phyloP scores from a whole-genome alignment of 2,113 vertebrate species.

The Ceyx cyanopectus region DNA sequence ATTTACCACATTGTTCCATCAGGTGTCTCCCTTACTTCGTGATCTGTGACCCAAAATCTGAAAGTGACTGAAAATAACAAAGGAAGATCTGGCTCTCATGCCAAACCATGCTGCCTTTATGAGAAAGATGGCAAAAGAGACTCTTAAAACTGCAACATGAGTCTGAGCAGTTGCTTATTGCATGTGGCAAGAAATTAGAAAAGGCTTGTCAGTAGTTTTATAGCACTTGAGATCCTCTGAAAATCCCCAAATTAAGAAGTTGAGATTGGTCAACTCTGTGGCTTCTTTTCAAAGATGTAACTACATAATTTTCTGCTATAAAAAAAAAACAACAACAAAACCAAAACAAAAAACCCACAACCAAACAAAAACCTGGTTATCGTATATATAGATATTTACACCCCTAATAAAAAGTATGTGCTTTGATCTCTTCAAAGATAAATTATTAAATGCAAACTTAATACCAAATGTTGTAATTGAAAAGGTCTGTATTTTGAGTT shows the following conservation, averaged over 20 bases:
- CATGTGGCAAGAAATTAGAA: neutral
- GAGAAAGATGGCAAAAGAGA: neutral
- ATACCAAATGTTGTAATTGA: neutral
- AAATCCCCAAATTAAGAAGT: neutral
- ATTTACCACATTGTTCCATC: neutral
- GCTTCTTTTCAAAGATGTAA: neutral
- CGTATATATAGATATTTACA: neutral
- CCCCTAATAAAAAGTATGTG: neutral
- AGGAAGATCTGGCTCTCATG: neutral
- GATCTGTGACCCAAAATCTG: neutral
- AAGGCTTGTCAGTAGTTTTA: neutral
- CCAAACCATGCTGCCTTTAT: fast-evolving
- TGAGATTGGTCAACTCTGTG: neutral
- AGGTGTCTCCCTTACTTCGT: neutral
- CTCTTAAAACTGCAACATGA: neutral
- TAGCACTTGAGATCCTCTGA: neutral
- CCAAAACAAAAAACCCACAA: neutral
- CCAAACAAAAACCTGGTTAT: neutral
- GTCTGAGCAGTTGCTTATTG: neutral
- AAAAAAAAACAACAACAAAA: neutral
- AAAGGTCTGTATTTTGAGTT: neutral
- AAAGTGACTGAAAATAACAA: neutral
- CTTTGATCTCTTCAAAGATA: neutral
- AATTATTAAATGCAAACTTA: neutral
- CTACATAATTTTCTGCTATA: neutral